Evolutionary conservation across 2,888 invertebrate species (phyloP).

Genomic region (Lasiommata megera): DNA sequence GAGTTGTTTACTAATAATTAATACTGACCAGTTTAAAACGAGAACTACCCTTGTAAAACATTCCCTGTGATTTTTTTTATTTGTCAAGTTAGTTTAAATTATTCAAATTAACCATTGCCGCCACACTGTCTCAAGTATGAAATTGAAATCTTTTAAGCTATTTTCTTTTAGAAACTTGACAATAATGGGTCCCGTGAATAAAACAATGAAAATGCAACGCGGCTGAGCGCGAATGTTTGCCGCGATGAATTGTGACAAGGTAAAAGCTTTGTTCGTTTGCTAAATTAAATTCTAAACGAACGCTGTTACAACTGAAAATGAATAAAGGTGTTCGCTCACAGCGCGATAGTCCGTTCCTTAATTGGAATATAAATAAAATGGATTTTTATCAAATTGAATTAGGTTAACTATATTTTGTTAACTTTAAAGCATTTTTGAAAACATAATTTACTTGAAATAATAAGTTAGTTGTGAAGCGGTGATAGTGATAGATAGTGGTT

Average conservation of each 20-base stretch:
- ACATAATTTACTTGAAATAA: no score
- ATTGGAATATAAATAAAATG: background rate
- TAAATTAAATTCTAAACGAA: constrained; percentile 59
- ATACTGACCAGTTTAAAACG: no score
- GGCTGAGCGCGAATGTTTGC: constrained; percentile 50
- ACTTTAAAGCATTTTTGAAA: no score
- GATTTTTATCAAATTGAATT: background rate
- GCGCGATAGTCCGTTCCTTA: background rate
- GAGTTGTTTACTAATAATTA: no score
- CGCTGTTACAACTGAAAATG: constrained; percentile 45
- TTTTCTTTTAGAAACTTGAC: constrained; percentile 7
- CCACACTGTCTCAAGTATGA: background rate
- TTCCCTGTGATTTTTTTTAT: no score
- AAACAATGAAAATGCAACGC: constrained; percentile 53
- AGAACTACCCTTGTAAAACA: no score
- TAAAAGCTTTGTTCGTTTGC: constrained; percentile 64
- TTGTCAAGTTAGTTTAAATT: no score
- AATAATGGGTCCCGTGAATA: constrained; percentile 43
- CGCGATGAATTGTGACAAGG: constrained; percentile 61
- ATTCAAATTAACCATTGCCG: background rate
- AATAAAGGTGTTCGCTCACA: constrained; percentile 38
- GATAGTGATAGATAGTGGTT: no score
- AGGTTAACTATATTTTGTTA: background rate
- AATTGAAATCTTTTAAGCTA: background rate
- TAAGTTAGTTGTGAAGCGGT: no score